Evolutionary conservation across 2,888 invertebrate species (phyloP).

Genomic region (Pandemis heparana): DNA sequence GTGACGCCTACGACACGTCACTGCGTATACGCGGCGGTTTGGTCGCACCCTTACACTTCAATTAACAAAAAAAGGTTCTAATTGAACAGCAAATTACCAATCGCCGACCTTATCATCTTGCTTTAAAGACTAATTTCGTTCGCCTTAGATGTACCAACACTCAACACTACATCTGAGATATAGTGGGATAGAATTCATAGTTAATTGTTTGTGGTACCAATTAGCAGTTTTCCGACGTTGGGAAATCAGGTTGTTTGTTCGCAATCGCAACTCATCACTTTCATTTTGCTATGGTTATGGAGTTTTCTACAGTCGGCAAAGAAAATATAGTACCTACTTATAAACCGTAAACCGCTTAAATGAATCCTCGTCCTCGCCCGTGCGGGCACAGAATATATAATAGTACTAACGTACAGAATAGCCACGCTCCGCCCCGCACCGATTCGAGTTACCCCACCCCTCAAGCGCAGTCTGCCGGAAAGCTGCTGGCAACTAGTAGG

Average conservation of each 20-base stretch:
- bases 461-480: too few relatives aligned
- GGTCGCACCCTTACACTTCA: too few relatives aligned
- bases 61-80: background rate
- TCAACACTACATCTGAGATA: background rate
- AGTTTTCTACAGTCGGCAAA: background rate
- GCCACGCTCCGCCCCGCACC: too few relatives aligned
- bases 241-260: slow-evolving; percentile 43
- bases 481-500: too few relatives aligned
- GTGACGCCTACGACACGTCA: too few relatives aligned
- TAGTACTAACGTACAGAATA: too few relatives aligned
- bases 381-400: too few relatives aligned
- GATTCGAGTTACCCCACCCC: too few relatives aligned
- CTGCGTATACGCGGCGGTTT: too few relatives aligned
- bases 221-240: slow-evolving; percentile 41
- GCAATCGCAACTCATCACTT: slow-evolving; percentile 38
- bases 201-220: slow-evolving; percentile 45
- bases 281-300: slow-evolving; percentile 10
- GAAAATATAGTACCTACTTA: background rate
- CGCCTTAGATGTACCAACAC: background rate
- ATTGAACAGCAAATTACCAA: background rate
- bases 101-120: background rate
- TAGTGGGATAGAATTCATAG: slow-evolving; percentile 37
- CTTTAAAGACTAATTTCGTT: slow-evolving; percentile 1
- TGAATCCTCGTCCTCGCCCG: too few relatives aligned
- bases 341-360: too few relatives aligned